A percentile compares a stretch with the other conserved stretches of the same genome.
phyloP scores from a whole-genome alignment of 1,140 invertebrate genomes.

The Hydropsyche tenuis region DNA sequence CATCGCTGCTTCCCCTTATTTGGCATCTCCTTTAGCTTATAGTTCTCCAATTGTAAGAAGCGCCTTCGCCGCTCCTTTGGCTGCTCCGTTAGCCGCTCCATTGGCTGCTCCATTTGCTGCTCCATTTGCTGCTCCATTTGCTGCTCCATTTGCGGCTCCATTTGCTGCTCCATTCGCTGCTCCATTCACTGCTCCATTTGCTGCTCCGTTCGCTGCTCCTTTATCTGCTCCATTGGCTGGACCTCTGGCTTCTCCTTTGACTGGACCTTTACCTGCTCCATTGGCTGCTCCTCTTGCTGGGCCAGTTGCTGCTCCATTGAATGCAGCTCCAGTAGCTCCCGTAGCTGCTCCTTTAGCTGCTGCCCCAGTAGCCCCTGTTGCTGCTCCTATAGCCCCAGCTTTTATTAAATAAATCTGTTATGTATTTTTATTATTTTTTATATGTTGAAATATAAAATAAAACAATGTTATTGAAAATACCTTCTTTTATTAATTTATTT shows the following conservation, averaged over 20 bases:
- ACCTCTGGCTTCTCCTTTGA: constrained; percentile 2
- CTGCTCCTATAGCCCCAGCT: neutral
- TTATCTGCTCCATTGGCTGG: constrained; percentile 12
- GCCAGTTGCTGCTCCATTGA: too few relatives aligned
- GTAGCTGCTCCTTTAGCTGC: constrained; percentile 24
- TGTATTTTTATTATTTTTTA: neutral
- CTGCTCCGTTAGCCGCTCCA: constrained; percentile 2
- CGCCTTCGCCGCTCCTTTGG: neutral
- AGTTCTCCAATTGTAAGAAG: neutral
- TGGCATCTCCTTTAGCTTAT: constrained; percentile 27
- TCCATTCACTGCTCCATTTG: constrained; percentile 29
- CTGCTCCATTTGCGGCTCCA: constrained; percentile 43
- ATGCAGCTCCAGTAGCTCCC: neutral
- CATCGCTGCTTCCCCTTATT: constrained; percentile 23
- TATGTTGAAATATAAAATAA: constrained; percentile 9
- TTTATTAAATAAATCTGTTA: constrained; percentile 25
- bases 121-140: constrained; percentile 30
- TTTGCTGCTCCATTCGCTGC: constrained; percentile 39
- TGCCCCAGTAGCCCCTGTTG: constrained; percentile 30
- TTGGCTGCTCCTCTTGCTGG: neutral
- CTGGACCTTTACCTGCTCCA: constrained; percentile 33
- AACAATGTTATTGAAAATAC: neutral
- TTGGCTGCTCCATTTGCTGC: constrained; percentile 42
- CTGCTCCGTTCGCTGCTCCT: constrained; percentile 13
- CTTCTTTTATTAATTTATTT: too few relatives aligned